These are phyloP conservation scores for Diacarnus erythraeanus DNA, from an alignment of 37 sponge, comb jelly and placozoan species.

Conservation along the genomic window DNA sequence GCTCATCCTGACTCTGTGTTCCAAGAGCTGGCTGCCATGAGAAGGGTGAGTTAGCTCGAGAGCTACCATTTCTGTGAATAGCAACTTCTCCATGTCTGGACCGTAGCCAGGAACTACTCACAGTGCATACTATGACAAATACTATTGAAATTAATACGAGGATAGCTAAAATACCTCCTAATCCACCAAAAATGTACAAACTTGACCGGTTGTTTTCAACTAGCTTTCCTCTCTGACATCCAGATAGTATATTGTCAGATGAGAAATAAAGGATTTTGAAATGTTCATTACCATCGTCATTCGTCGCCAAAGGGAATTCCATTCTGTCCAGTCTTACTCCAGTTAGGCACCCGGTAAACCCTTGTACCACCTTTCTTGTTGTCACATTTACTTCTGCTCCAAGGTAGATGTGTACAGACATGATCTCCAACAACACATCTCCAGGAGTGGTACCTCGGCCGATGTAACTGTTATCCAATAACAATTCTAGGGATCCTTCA, in stretches of 20 bases:
- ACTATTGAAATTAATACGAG: not conserved
- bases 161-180: not conserved
- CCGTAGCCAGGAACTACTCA: not conserved
- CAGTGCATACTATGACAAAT: conserved; percentile 10
- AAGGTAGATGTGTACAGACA: conserved; percentile 20
- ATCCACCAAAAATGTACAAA: not conserved
- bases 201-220: conserved; percentile 6
- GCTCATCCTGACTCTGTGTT: not conserved
- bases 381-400: conserved; percentile 28
- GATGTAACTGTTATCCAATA: conserved; percentile 30
- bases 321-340: conserved; percentile 58
- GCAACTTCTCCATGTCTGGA: not conserved
- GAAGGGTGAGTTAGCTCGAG: not conserved
- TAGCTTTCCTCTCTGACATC: not conserved
- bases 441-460: conserved; percentile 28
- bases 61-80: conserved; percentile 1
- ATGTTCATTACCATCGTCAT: conserved; percentile 26
- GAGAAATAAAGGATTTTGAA: conserved; percentile 11
- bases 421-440: conserved; percentile 32
- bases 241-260: not conserved
- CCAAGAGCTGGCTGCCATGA: conserved; percentile 4
- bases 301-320: conserved; percentile 55
- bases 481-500: conserved; percentile 27
- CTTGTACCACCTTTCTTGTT: not conserved
- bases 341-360: conserved; percentile 58